These are phyloP conservation scores for Calcarius ornatus DNA, from an alignment of 2,113 vertebrate genomes.

Conservation along the genomic window DNA sequence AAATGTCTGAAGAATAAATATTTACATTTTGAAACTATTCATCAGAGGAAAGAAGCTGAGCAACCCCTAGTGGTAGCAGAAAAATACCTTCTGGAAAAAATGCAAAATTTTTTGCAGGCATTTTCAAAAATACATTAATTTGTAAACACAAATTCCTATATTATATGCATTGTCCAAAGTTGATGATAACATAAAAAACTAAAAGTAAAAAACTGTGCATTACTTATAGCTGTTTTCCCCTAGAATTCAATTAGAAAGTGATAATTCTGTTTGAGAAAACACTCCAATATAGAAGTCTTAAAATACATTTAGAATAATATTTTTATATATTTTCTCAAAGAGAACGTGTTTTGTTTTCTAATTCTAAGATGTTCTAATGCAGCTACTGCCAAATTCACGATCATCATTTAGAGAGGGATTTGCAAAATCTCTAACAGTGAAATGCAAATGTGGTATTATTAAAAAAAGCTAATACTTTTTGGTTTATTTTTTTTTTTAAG, in stretches of 20 bases:
- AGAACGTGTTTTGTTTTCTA: background rate
- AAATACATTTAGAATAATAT: background rate
- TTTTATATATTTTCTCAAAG: background rate
- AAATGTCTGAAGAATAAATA: background rate
- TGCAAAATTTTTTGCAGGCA: background rate
- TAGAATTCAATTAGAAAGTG: background rate
- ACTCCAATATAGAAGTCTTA: background rate
- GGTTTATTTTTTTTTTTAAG: background rate
- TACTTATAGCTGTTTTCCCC: background rate
- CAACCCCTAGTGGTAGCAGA: conserved; percentile 50
- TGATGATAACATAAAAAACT: background rate
- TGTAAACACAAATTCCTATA: background rate
- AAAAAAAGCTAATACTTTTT: fast-evolving
- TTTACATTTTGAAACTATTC: background rate
- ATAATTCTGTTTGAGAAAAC: background rate
- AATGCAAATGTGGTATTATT: background rate
- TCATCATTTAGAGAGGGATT: background rate
- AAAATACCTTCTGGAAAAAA: background rate
- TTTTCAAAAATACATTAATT: background rate
- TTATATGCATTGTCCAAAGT: background rate
- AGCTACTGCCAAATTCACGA: background rate
- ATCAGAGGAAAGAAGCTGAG: conserved; percentile 38
- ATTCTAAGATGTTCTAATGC: background rate
- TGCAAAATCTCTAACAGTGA: background rate
- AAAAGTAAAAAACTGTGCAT: background rate